Base-by-base conservation (phyloP, 2,888 invertebrate species). In the Macaria notata region DNA sequence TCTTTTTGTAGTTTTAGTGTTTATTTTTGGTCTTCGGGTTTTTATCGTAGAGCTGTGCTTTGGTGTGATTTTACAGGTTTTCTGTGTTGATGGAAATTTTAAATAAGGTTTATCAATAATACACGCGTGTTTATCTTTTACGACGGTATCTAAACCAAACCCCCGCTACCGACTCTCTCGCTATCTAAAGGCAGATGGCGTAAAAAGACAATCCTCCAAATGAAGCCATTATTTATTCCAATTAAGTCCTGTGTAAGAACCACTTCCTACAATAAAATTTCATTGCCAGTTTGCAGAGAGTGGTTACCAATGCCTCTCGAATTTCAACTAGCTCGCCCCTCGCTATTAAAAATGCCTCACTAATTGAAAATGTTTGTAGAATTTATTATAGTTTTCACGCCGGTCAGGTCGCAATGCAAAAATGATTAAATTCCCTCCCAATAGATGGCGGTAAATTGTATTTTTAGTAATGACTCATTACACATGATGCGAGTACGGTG, bases 391-490 rank as follows among this genome's bases (percentile, higher is more conserved):
- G 56, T 56, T 57, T 57, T 50, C 47, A 57, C 42, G 54, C 50
- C 7, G 44, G 48, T 57, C 61, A 54, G 56, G 56, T 51, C 45
- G 38, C 51, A 51, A 54, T 49, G 43, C 7, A 54, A 52, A 54
- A 57, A 56, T 62, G 42, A 62, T 62, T 55, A 56, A 58, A 62
- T 62, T 58, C 55, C 50, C 47, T 38, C 41, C 54, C 5, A 50
- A 48, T 54, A 45, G 47, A 31, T 31, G 47, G 46, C 46, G 46
- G 36, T 9, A 29, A 53, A 56, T 60, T 54, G 49, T 60, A 53
- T 56, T 56, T 56, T 56, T 54, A 47, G 38, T 54, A 49, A 58
- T 53, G 55, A 56, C 55, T 60, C 56, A 60, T 60, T 54, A 48
- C 52, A 39, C 49, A 50, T 41, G 19, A 38, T 41, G 41, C 4